Base-by-base conservation (phyloP, 1,140 invertebrate species). In the Listronotus oregonensis region DNA sequence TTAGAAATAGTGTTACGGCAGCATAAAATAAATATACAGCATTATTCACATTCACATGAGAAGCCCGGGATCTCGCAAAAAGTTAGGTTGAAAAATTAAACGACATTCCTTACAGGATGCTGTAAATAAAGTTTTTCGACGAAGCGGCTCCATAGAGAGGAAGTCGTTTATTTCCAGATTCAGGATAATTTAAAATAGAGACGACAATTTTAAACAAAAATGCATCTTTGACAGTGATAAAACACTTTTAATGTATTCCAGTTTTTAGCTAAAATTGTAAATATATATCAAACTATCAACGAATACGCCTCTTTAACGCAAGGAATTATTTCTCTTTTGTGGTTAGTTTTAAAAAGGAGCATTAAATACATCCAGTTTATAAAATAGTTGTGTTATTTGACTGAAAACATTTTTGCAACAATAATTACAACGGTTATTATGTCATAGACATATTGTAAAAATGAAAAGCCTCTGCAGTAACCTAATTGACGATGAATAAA, bases 71-170 rank as follows among this genome's bases (percentile, higher is more conserved):
- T 52, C 31, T 67, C 12, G 55, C 14, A 60, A 47, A 57, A 64
- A 42, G 34, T 54, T 57, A 27, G 43, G 52, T 57, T 68, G 60
- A 68, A 67, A 70, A 61, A 68, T 68, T 62, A 63, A 72, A 64
- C 64, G 71, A 65, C 68, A 70, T 70, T 70, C 60, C 63, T 65
- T 61, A 59, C 59, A 59, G 61, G 64, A 73, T 69, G 70, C 69
- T 67, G 72, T 73, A 73, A 73, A 73, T 73, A 73, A 73, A 72
- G 72, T 73, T 73, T 71, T 57, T 69, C 68, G 67, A 67, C 72
- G 66, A 37, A 54, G 57, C 52, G 69, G 63, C 72, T 72, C 71
- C 72, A 67, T 69, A 66, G 65, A 70, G 47, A 65, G 72, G 72
- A 73, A 72, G 72, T 73, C 66, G 64, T 72, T 71, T 69, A 72